Conservation (phyloP, 2,113 vertebrate genomes). For the Gadus macrocephalus region DNA sequence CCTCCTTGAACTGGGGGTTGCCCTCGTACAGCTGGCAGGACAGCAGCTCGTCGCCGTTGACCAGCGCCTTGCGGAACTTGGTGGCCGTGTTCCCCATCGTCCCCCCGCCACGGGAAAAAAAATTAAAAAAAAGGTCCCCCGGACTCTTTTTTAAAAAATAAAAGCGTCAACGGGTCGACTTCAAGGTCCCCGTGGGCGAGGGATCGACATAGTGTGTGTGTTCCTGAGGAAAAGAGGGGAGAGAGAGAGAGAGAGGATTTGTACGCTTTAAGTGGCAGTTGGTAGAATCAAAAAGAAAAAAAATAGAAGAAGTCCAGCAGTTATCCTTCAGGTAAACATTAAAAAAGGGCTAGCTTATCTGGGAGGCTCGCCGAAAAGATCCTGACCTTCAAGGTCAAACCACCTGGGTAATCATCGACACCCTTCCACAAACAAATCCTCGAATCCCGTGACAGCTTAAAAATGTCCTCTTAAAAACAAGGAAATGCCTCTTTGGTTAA, state of each 20-base stretch:
- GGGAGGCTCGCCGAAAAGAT: background rate
- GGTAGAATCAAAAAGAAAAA: too few relatives aligned
- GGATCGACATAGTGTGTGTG: constrained; percentile 77
- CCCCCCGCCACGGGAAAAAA: constrained; percentile 10
- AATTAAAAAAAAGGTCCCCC: constrained; percentile 35
- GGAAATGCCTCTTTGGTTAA: background rate
- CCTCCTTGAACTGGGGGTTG: constrained; percentile 95
- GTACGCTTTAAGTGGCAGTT: background rate
- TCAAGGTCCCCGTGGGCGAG: constrained; percentile 68
- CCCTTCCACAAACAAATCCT: background rate
- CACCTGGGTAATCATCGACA: background rate
- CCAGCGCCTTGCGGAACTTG: constrained; percentile 97
- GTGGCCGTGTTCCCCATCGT: constrained; percentile 96
- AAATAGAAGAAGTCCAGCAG: too few relatives aligned
- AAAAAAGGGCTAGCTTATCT: too few relatives aligned
- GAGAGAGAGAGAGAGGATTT: background rate
- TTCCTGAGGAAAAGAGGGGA: constrained; percentile 59
- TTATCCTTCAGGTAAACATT: too few relatives aligned
- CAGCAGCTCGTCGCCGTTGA: constrained; percentile 93
- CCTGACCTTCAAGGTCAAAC: background rate
- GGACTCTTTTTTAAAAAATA: constrained; percentile 37
- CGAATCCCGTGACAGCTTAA: background rate
- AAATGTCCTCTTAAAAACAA: background rate
- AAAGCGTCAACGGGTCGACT: constrained; percentile 45
- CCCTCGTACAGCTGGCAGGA: constrained; percentile 95